A percentile compares a stretch with the other conserved stretches of the same genome.
These are phyloP conservation scores for Steinernema carpocapsae DNA, from an alignment of 2,888 invertebrate species.

Conservation along the genomic window DNA sequence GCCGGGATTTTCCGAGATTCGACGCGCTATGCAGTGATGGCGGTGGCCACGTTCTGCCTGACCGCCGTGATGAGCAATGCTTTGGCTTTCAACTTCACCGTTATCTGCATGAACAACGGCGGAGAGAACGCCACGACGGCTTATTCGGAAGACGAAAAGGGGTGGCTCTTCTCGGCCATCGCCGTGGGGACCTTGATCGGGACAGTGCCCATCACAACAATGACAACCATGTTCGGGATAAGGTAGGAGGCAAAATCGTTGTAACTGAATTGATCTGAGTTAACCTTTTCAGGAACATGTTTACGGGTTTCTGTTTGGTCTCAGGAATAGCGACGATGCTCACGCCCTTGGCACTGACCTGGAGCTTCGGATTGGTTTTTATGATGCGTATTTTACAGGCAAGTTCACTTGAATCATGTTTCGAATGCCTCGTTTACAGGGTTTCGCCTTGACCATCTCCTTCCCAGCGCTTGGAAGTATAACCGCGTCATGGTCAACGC, in stretches of 20 bases:
- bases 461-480: constrained; percentile 43
- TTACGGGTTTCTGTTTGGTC: constrained; percentile 41
- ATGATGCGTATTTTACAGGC: constrained; percentile 44
- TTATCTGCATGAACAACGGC: too few relatives aligned
- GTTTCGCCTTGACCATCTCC: constrained; percentile 36
- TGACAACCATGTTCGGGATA: not conserved
- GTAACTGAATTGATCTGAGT: not conserved
- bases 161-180: constrained; percentile 8
- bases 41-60: constrained; percentile 36
- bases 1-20: not conserved
- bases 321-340: constrained; percentile 46
- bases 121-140: constrained; percentile 40
- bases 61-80: constrained; percentile 44
- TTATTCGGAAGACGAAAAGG: constrained; percentile 41
- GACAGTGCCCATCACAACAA: not conserved
- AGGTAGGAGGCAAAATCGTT: not conserved
- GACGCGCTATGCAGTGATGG: constrained; percentile 20
- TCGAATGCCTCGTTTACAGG: not conserved
- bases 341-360: constrained; percentile 42
- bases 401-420: not conserved
- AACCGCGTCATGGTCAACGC: constrained; percentile 45
- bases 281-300: not conserved
- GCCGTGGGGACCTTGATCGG: not conserved
- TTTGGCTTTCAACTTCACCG: constrained; percentile 45
- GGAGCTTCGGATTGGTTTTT: constrained; percentile 43